Percentiles rank a stretch among this genome's conserved stretches.
Conservation (phyloP, 92 coral and sea anemone genomes). For the Porites cylindrica region DNA sequence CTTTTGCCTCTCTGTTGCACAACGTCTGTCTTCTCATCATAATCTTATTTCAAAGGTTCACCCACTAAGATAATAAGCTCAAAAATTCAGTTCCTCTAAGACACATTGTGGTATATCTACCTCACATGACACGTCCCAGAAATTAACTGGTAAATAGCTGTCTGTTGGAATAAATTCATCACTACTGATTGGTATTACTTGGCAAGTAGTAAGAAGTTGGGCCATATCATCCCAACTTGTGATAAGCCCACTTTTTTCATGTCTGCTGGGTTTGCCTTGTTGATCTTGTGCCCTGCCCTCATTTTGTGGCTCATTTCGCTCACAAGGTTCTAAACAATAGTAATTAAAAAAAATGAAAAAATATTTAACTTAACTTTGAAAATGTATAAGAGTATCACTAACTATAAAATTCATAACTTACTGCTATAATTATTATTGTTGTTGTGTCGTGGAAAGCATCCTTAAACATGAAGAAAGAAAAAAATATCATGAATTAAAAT, state of each 20-base stretch:
- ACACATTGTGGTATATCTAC: conserved; percentile 40
- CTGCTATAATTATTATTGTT: too few relatives aligned
- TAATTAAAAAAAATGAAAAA: too few relatives aligned
- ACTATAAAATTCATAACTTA: too few relatives aligned
- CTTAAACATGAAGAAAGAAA: too few relatives aligned
- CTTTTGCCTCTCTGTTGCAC: too few relatives aligned
- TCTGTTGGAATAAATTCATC: conserved; percentile 78
- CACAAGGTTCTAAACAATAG: background rate
- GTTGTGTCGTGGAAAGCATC: too few relatives aligned
- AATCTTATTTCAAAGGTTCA: too few relatives aligned
- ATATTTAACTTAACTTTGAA: too few relatives aligned
- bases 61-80: background rate
- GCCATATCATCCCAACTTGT: conserved; percentile 53
- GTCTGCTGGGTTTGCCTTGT: background rate
- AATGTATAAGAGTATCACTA: too few relatives aligned
- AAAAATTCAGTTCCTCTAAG: conserved; percentile 33
- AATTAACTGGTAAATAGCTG: conserved; percentile 66
- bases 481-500: too few relatives aligned
- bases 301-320: too few relatives aligned
- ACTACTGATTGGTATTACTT: conserved; percentile 63
- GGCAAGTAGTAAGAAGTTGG: conserved; percentile 66
- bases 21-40: too few relatives aligned
- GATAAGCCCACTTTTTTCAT: conserved; percentile 35
- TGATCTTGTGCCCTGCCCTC: background rate
- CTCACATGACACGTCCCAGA: conserved; percentile 68